Conservation (phyloP, 2,113 vertebrate species). For the Miniopterus natalensis region DNA sequence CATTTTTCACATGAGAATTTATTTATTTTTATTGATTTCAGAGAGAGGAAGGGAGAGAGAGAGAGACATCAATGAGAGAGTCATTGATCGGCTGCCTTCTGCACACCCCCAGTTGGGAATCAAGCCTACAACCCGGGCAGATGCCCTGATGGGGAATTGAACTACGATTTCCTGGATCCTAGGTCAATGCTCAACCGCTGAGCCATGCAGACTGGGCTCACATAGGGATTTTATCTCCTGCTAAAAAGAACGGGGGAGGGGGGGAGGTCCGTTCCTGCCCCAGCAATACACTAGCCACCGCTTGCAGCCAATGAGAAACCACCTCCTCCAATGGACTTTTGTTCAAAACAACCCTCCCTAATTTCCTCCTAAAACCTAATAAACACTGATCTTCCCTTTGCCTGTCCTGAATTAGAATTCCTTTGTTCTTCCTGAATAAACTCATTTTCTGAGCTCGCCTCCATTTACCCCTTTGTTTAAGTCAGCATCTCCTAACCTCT, state of each 20-base stretch:
- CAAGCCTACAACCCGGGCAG: too few species aligned
- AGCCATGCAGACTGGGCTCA: background rate
- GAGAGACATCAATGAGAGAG: background rate
- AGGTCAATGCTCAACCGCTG: too few species aligned
- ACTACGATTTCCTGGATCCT: too few species aligned
- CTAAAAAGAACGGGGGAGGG: background rate
- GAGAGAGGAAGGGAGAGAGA: background rate
- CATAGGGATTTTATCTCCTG: background rate
- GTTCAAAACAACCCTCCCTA: background rate
- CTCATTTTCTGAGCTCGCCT: background rate
- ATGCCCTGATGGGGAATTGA: too few species aligned
- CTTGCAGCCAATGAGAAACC: background rate
- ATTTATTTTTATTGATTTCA: too few species aligned
- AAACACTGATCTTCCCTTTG: background rate
- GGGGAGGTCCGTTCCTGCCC: too few species aligned
- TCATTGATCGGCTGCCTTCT: too few species aligned
- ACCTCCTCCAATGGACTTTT: background rate
- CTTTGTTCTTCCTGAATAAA: background rate
- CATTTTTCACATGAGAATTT: background rate
- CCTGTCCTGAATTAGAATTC: background rate
- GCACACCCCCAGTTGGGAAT: too few species aligned
- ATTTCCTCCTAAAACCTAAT: background rate
- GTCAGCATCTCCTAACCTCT: background rate
- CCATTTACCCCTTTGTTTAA: background rate
- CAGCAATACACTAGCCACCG: too few species aligned